A percentile compares a stretch with the other conserved stretches of the same genome.
phyloP scores from a whole-genome alignment of 2,888 invertebrate genomes.

The Pyrocoelia pectoralis region DNA sequence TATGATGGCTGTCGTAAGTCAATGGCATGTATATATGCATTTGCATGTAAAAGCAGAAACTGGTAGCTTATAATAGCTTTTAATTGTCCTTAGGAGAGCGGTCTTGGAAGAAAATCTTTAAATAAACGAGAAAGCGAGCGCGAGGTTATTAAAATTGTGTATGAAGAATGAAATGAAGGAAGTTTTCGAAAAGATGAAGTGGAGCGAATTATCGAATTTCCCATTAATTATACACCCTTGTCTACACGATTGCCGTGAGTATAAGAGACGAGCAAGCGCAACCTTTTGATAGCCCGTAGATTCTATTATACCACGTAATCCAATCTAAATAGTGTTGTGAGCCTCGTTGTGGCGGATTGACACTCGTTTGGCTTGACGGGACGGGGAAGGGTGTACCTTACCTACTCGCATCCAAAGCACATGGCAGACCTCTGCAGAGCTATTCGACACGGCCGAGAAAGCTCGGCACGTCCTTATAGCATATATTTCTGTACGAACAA shows the following conservation, averaged over 20 bases:
- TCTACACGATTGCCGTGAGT: slow-evolving; percentile 27
- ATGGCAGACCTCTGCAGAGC: slow-evolving; percentile 48
- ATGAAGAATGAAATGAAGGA: background rate
- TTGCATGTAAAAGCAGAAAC: background rate
- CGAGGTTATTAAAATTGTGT: slow-evolving; percentile 6
- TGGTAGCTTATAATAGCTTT: slow-evolving; percentile 5
- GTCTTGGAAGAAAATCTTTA: slow-evolving; percentile 2
- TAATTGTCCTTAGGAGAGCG: background rate
- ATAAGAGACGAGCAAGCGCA: slow-evolving; percentile 32
- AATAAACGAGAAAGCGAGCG: background rate
- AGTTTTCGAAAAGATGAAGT: background rate
- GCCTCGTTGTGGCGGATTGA: slow-evolving; percentile 46
- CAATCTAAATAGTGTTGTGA: slow-evolving; percentile 45
- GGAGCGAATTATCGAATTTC: slow-evolving; percentile 19
- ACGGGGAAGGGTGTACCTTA: slow-evolving; percentile 23
- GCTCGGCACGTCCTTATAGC: slow-evolving; percentile 36
- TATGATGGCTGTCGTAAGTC: background rate
- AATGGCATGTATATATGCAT: background rate
- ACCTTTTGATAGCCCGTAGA: slow-evolving; percentile 31
- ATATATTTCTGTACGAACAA: slow-evolving; percentile 54
- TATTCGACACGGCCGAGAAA: slow-evolving; percentile 43
- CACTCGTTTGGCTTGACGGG: slow-evolving; percentile 39
- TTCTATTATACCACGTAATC: slow-evolving; percentile 44
- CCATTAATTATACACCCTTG: slow-evolving; percentile 31
- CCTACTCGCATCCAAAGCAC: slow-evolving; percentile 33